Evolutionary conservation across 2,113 vertebrate genomes (phyloP).

Genomic region (Sterrhoptilus dennistouni): DNA sequence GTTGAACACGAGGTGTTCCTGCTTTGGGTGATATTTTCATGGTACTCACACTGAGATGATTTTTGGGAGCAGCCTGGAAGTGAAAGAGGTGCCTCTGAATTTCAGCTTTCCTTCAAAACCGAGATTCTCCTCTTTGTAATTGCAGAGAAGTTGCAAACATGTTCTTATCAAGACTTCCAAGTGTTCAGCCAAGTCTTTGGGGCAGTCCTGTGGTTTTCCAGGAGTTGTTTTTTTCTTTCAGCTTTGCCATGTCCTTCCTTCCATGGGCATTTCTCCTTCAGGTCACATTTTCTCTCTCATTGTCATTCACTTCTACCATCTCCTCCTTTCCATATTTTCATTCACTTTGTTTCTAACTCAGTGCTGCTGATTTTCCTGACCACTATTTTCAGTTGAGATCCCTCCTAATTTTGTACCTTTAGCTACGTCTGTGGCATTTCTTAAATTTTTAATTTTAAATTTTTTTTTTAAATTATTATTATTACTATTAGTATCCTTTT

Average conservation of each 20-base stretch:
- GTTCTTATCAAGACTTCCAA: not conserved
- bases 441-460: not conserved
- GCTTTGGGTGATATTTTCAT: rapidly evolving
- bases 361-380: not conserved
- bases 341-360: not conserved
- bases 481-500: not conserved
- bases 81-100: not conserved
- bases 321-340: not conserved
- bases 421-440: not conserved
- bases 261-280: not conserved
- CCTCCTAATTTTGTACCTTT: not conserved
- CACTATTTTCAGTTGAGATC: not conserved
- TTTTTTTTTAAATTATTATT: not conserved
- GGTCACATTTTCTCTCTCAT: not conserved
- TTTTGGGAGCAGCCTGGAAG: not conserved
- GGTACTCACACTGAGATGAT: not conserved
- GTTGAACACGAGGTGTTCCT: rapidly evolving
- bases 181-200: not conserved
- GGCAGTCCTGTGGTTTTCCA: not conserved
- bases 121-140: not conserved
- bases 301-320: not conserved
- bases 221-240: not conserved
- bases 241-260: not conserved
- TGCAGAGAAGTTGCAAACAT: not conserved
- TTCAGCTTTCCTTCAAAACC: not conserved